Evolutionary conservation across 2,888 invertebrate genomes (phyloP), one percentile per base, ranked within the genome.

Genomic region (Polydrusus cervinus): DNA sequence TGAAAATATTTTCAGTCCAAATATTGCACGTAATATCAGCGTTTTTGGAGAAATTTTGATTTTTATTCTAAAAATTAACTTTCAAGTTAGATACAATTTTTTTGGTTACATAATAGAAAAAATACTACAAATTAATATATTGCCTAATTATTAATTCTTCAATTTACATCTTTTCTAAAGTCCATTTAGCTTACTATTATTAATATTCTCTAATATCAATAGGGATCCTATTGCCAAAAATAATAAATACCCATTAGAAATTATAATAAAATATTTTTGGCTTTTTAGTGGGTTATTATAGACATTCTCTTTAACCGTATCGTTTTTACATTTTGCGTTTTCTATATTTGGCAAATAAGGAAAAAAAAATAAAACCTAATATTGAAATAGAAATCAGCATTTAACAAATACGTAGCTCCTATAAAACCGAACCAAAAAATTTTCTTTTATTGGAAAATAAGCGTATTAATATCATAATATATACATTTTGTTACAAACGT

Each of bases 401-500:
- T n/a, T 38, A 60, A 16, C 9, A 0, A 60, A 16, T 60, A 14
- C 14, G 34, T 8, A 57, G 38, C 14, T 9, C 38, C 57, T 14
- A 34, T 34, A 30, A 57, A 57, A 16, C 8, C 16, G 16, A 60
- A 60, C 38, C 57, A 38, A 60, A 60, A 3, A 60, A 40, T 40
- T 60, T 55, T 55, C 18, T 40, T 60, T 38, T 38, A 38, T 60
- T 38, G 38, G 38, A 60, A 57, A 60, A 60, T 60, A 60, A 60
- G 57, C 57, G 57, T 60, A 60, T 60, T 53, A 14, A 38, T 60
- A 60, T 65, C 49, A 65, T 65, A 13, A 9, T 43, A 65, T 65
- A 49, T 51, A 65, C 65, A 51, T 49, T 65, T 65, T 51, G 11
- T 65, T 65, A 65, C 65, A 65, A 49, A 34, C 49, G 16, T 47